These are phyloP conservation scores for Pungitius pungitius DNA, from an alignment of 2,113 vertebrate genomes.

Conservation along the genomic window DNA sequence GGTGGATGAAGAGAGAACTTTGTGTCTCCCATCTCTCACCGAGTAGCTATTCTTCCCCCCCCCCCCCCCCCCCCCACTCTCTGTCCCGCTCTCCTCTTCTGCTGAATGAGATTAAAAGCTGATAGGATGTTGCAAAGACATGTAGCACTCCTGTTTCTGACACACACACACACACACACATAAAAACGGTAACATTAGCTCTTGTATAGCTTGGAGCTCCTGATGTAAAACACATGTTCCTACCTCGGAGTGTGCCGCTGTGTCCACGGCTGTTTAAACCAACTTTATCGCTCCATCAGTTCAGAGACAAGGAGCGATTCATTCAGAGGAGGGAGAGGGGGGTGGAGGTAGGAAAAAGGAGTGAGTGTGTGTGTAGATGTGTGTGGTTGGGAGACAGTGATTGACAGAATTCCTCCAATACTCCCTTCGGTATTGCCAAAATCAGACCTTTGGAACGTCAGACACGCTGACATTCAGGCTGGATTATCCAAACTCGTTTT, in stretches of 20 bases:
- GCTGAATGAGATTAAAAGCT: constrained; percentile 74
- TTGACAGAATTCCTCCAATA: constrained; percentile 23
- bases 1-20: constrained; percentile 63
- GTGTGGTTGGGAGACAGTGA: constrained; percentile 14
- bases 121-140: constrained; percentile 74
- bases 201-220: constrained; percentile 74
- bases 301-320: constrained; percentile 78
- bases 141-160: constrained; percentile 71
- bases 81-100: constrained; percentile 8
- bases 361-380: constrained; percentile 8
- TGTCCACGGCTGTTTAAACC: constrained; percentile 76
- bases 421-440: constrained; percentile 12
- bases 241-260: constrained; percentile 63
- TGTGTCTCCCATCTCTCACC: constrained; percentile 25
- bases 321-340: constrained; percentile 48
- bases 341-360: background rate
- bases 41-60: constrained; percentile 47
- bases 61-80: constrained; percentile 9
- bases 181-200: constrained; percentile 71
- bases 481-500: constrained; percentile 14
- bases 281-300: constrained; percentile 80
- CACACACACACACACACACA: constrained; percentile 32
- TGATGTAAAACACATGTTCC: constrained; percentile 81
- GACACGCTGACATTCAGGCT: constrained; percentile 13
- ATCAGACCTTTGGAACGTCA: constrained; percentile 40